These are phyloP conservation scores for Zenarchopterus dispar DNA, from an alignment of 2,797 vertebrate species.

Conservation along the genomic window DNA sequence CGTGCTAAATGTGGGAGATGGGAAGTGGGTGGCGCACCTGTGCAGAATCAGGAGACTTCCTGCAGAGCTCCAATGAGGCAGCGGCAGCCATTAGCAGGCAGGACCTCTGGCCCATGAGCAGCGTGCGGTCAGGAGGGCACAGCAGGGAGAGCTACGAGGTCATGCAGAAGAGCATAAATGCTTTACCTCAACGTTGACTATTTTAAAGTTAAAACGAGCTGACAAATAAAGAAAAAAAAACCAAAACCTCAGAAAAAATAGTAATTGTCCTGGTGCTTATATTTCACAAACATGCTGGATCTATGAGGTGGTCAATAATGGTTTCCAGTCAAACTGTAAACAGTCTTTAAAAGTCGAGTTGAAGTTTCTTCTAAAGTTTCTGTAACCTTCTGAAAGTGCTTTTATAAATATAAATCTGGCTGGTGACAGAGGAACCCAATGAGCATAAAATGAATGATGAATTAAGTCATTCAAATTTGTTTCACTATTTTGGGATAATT, in stretches of 20 bases:
- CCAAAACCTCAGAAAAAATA: not conserved
- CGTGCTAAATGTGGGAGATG: conserved; percentile 54
- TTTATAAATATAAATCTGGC: too few species aligned
- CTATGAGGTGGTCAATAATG: too few species aligned
- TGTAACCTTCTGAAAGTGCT: too few species aligned
- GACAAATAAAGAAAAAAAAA: not conserved
- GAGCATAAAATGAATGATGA: too few species aligned
- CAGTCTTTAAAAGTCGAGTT: too few species aligned
- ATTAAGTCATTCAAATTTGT: too few species aligned
- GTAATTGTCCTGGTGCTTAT: too few species aligned
- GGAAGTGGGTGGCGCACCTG: conserved; percentile 82
- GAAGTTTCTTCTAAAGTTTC: too few species aligned
- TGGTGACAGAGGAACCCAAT: too few species aligned
- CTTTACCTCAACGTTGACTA: not conserved
- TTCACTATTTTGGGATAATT: too few species aligned
- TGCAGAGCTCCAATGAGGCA: conserved; percentile 86
- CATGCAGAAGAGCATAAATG: conserved; percentile 14
- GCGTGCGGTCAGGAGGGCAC: conserved; percentile 85
- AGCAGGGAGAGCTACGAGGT: conserved; percentile 87
- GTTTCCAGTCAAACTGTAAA: too few species aligned
- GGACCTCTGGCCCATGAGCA: conserved; percentile 90
- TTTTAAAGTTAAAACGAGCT: not conserved
- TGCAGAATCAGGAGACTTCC: conserved; percentile 70
- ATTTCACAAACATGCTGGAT: too few species aligned
- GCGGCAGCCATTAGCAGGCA: conserved; percentile 91